A percentile compares a stretch with the other conserved stretches of the same genome.
phyloP scores from a whole-genome alignment of 2,888 invertebrate species.

The Andrena minutula region DNA sequence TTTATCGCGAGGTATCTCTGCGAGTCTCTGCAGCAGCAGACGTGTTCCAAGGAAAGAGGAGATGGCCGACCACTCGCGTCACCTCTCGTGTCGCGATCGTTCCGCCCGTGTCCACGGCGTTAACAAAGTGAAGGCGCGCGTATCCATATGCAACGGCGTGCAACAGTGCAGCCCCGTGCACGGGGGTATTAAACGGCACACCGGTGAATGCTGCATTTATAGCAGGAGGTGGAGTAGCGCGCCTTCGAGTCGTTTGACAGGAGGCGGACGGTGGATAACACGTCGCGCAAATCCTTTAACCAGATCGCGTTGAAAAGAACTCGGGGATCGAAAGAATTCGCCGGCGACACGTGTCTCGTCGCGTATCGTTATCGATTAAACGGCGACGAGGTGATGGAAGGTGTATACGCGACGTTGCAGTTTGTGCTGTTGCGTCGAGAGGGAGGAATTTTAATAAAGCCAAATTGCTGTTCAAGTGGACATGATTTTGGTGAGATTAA shows the following conservation, averaged over 20 bases:
- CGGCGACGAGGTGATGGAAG: background rate
- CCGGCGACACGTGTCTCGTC: slow-evolving; percentile 2
- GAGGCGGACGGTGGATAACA: slow-evolving; percentile 39
- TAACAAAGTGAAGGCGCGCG: slow-evolving; percentile 50
- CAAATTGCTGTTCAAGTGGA: background rate
- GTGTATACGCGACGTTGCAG: background rate
- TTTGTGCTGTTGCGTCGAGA: background rate
- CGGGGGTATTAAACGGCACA: slow-evolving; percentile 58
- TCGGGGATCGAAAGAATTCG: slow-evolving; percentile 13
- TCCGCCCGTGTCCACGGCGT: slow-evolving; percentile 47
- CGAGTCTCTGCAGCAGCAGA: slow-evolving; percentile 23
- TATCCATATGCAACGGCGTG: slow-evolving; percentile 61
- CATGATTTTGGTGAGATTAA: background rate
- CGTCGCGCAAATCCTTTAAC: slow-evolving; percentile 26
- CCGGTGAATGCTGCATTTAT: slow-evolving; percentile 55
- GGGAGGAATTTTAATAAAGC: background rate
- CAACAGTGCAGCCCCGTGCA: slow-evolving; percentile 45
- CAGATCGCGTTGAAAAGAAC: slow-evolving; percentile 10
- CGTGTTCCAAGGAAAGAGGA: slow-evolving; percentile 27
- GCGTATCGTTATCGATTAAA: background rate
- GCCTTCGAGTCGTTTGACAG: slow-evolving; percentile 44
- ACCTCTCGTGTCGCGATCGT: slow-evolving; percentile 48
- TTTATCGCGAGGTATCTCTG: slow-evolving; percentile 65
- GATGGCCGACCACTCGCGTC: slow-evolving; percentile 39
- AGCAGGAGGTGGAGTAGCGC: slow-evolving; percentile 44